Evolutionary conservation across 1,140 invertebrate species (phyloP), one percentile per base, ranked within the genome.

Genomic region (Drosophila albomicans): DNA sequence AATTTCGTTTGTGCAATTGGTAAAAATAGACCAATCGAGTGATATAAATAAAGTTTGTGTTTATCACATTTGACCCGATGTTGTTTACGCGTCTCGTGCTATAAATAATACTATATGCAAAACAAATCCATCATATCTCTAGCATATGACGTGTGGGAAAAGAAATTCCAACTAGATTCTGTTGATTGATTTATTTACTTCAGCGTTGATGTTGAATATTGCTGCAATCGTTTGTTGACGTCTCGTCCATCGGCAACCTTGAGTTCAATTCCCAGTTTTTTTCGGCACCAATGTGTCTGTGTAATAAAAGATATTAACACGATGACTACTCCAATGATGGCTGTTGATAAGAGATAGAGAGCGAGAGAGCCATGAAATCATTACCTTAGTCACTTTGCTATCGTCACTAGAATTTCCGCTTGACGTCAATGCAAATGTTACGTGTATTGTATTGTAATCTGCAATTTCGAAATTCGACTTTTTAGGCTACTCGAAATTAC

Each of bases 111-210:
- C 15, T 15, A 15, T 15, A 38, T 8, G 32, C 5, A 25, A 69
- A 62, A 56, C 66, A 70, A 70, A 75, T 75, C 72, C 57, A 75
- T 75, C 72, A 75, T 75, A 43, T 13, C 25, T 25, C 20, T 25
- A 25, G 20, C 20, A 25, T 49, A 43, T 41, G 57, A 52, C 66
- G 56, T 57, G 41, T 25, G 20, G 4, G 20, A 3, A 25, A 25
- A 25, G 20, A 25, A 20, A 66, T 7, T 61, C 41, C n/a, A 2
- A 7, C n/a, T n/a, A n/a, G 3, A 43, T 35, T 7, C 35, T 62
- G 61, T 10, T 77, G 82, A 82, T 77, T 79, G 84, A 86, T 86
- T 88, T 79, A 79, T 86, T 88, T 73, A 80, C 67, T 52, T 52
- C 20, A 13, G 15, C 54, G 20, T 38, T 73, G 57, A 52, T 64